Base-by-base conservation (phyloP, 1,140 invertebrate species). In the Drosophila triauraria region DNA sequence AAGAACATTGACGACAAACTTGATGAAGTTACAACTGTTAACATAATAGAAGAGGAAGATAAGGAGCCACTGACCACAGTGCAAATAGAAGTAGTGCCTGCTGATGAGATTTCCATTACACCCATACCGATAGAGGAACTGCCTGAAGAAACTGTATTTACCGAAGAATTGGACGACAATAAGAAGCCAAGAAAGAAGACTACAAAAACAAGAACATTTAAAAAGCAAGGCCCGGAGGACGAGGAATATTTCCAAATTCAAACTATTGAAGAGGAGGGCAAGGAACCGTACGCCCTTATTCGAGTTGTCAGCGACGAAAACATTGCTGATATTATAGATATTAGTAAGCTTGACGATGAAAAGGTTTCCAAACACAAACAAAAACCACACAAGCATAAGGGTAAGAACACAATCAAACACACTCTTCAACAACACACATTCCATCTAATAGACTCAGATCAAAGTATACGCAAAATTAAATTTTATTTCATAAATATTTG, bases 181-280 rank as follows among this genome's bases (percentile, higher is more conserved):
- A 91, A 93, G 35, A 93, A 91, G 59, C 91, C 92, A 4, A 84
- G 68, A 64, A 92, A 92, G 32, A 93, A 92, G 82, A 86, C 78
- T 13, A 91, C 92, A 1, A 92, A 93, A 82, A 93, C 85, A 4
- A 53, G 87, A 47, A 88, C 86, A 59, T 92, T 91, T 27, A 93
- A 92, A 63, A 94, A 91, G 53, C 84, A 88, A 48, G 70, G 75
- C 12, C 88, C 91, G 2, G 62, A 82, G 4, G 82, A 92, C 23
- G 87, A 92, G 7, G 82, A 93, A 82, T 88, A 83, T 54, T 93
- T 91, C 58, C 92, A 93, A 85, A 92, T 93, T 61, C 77, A 85
- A 70, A 93, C 93, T 17, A 62, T 93, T 23, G 93, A 94, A 69
- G 93, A 93, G 80, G 92, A 93, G 70, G 88, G 91, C 60, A 77